Base-by-base conservation (phyloP, 2,888 invertebrate genomes). In the Sesia bembeciformis region DNA sequence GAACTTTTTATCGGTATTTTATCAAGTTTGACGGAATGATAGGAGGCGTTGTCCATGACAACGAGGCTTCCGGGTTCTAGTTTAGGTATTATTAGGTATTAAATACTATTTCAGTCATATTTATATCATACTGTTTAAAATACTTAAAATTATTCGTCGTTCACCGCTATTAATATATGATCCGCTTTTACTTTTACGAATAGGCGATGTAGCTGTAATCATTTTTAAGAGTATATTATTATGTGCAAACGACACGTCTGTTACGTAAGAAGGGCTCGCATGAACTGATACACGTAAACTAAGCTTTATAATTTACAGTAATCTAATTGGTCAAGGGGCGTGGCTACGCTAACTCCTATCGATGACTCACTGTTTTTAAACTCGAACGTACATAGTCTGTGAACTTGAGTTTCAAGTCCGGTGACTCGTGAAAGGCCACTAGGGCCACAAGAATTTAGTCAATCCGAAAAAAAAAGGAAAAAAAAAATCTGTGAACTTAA, bases 11-110 rank as follows among this genome's bases (percentile, higher is more conserved):
- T 42, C 42, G 42, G 42, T 42, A 42, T 42, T 42, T 42, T 42
- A 5, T 42, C 42, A n/a, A 42, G 42, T 42, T 42, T 42, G 3
- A 42, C 42, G n/a, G 52, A 55, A 40, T 56, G 56, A 43, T 53
- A 51, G 53, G 51, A 51, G 40, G 56, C 53, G 53, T 53, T 56
- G 40, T 53, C 56, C 53, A 53, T 53, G 51, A 56, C 53, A 46
- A 56, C 53, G 3, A 43, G 6, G 39, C 51, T 40, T 39, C 51
- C 42, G 51, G 52, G 55, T 40, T 55, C 51, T 51, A 51, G 43
- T 40, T 56, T 56, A 43, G 53, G 53, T 51, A 55, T 40, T 49
- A 52, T 52, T n/a, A n/a, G 7, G 38, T 40, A 41, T 51, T 43
- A 8, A 56, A 43, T n/a, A n/a, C n/a, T n/a, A n/a, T n/a, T n/a